Evolutionary conservation across 1,140 invertebrate genomes (phyloP).

Genomic region (Drosophila tsacasi): DNA sequence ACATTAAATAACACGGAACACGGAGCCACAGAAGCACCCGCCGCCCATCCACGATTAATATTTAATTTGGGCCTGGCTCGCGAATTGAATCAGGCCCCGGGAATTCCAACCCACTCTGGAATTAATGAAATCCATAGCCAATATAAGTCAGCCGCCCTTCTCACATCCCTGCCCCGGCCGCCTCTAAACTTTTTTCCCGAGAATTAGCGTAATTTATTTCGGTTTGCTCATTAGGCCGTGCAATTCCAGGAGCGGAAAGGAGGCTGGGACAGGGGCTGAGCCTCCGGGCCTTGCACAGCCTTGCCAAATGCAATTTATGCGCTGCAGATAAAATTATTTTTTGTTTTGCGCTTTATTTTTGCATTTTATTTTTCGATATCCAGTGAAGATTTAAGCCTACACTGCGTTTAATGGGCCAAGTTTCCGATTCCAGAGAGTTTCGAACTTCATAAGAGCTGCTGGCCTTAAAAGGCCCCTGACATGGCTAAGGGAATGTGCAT

Average conservation of each 20-base stretch:
- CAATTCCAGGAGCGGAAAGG: no score
- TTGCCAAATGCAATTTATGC: slow-evolving; percentile 76
- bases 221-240: slow-evolving; percentile 63
- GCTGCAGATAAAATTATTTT: slow-evolving; percentile 68
- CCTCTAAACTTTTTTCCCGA: slow-evolving; percentile 49
- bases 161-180: background rate
- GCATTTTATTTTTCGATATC: slow-evolving; percentile 16
- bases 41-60: slow-evolving; percentile 50
- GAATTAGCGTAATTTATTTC: slow-evolving; percentile 79
- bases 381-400: slow-evolving; percentile 33
- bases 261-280: background rate
- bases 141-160: slow-evolving; percentile 53
- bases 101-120: slow-evolving; percentile 33
- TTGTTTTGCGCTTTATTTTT: slow-evolving; percentile 16
- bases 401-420: slow-evolving; percentile 75
- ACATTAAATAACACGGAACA: slow-evolving; percentile 59
- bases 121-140: slow-evolving; percentile 74
- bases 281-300: slow-evolving; percentile 16
- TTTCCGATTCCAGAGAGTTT: slow-evolving; percentile 47
- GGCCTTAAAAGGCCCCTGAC: slow-evolving; percentile 5
- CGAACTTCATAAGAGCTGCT: slow-evolving; percentile 20
- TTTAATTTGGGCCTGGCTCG: slow-evolving; percentile 52
- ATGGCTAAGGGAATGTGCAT: background rate
- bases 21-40: slow-evolving; percentile 10
- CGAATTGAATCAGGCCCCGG: slow-evolving; percentile 57